phyloP scores from a whole-genome alignment of 2,888 invertebrate genomes.

The Camptogramma bilineatum region DNA sequence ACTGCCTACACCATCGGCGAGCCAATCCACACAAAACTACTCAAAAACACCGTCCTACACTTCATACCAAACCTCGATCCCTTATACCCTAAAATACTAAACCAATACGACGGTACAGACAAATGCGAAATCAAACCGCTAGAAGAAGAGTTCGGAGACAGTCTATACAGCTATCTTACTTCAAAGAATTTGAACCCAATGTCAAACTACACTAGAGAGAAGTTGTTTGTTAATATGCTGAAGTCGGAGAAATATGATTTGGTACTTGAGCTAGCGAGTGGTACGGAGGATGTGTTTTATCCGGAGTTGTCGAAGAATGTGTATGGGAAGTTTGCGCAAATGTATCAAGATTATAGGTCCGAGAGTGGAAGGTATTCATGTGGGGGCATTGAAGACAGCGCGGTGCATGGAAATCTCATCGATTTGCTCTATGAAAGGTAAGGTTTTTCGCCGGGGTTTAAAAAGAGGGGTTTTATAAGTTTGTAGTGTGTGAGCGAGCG shows the following conservation, averaged over 20 bases:
- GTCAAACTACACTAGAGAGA: constrained; percentile 79
- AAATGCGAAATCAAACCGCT: constrained; percentile 66
- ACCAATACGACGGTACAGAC: constrained; percentile 61
- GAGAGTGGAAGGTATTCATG: constrained; percentile 68
- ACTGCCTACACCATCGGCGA: constrained; percentile 89
- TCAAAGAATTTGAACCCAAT: constrained; percentile 73
- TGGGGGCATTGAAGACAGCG: constrained; percentile 46
- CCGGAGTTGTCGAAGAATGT: constrained; percentile 72
- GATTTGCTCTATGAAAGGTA: constrained; percentile 85
- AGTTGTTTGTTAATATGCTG: constrained; percentile 88
- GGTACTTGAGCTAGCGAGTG: constrained; percentile 90
- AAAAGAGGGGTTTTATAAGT: too few relatives aligned
- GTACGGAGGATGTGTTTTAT: constrained; percentile 87
- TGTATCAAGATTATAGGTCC: constrained; percentile 72
- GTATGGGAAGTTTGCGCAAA: constrained; percentile 80
- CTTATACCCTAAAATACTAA: constrained; percentile 63
- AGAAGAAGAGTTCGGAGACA: constrained; percentile 88
- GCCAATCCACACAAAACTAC: constrained; percentile 86
- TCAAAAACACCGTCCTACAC: constrained; percentile 91
- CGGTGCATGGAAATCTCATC: constrained; percentile 79
- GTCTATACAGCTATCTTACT: constrained; percentile 80
- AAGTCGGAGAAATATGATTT: constrained; percentile 89
- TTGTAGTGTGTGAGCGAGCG: too few relatives aligned
- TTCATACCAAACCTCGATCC: constrained; percentile 88
- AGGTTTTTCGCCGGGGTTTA: neutral